A percentile compares a stretch with the other conserved stretches of the same genome.
These are phyloP conservation scores for Hylomyscus alleni DNA, from an alignment of 2,797 vertebrate species.

Conservation along the genomic window DNA sequence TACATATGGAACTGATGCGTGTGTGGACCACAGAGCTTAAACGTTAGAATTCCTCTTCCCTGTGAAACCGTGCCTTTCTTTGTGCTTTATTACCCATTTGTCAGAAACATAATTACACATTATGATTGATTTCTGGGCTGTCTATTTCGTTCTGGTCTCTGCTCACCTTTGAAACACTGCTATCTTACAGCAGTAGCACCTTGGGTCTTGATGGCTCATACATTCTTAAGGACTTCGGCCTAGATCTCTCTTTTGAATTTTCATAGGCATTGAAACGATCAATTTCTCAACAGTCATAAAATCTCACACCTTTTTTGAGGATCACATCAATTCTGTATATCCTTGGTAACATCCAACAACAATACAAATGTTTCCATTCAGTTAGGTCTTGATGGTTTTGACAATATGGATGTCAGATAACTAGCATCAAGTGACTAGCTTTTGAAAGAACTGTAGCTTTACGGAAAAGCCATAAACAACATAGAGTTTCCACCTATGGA, in stretches of 20 bases:
- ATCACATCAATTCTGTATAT: neutral
- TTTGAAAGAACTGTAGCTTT: neutral
- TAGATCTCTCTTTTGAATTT: neutral
- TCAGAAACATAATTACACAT: neutral
- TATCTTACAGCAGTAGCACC: neutral
- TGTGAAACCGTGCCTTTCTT: slow-evolving; percentile 38
- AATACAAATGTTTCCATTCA: neutral
- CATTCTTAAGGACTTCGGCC: neutral
- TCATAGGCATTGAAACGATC: neutral
- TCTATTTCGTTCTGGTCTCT: neutral
- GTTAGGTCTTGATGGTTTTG: slow-evolving; percentile 23
- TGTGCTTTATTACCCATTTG: slow-evolving; percentile 1
- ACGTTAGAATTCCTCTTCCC: slow-evolving; percentile 35
- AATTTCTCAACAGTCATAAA: slow-evolving; percentile 6
- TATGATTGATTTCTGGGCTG: neutral
- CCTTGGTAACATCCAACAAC: neutral
- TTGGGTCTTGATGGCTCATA: neutral
- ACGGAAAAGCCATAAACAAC: neutral
- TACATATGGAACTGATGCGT: slow-evolving; percentile 40
- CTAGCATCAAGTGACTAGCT: neutral
- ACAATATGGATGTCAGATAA: neutral
- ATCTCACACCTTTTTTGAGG: neutral
- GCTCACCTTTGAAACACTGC: neutral
- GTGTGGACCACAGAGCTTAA: neutral
- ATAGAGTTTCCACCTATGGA: neutral